phyloP scores from a whole-genome alignment of 1,140 invertebrate genomes.

The Trachymyrmex septentrionalis region DNA sequence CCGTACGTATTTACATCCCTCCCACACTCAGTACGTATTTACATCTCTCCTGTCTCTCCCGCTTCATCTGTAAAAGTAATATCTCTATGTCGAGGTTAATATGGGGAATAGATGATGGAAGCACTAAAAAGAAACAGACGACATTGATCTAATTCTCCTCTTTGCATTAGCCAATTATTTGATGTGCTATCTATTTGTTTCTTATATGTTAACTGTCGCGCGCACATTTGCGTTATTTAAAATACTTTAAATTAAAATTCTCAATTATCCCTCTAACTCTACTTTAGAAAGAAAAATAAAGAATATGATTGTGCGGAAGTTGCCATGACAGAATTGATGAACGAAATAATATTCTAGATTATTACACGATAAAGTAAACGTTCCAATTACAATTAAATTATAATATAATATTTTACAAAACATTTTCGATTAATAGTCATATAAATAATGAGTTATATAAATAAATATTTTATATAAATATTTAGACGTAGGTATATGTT shows the following conservation, averaged over 20 bases:
- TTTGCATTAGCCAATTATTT: background rate
- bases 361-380: background rate
- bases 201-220: slow-evolving; percentile 1
- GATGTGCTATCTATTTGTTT: background rate
- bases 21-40: slow-evolving; percentile 18
- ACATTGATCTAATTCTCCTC: slow-evolving; percentile 1
- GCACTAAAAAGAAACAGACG: slow-evolving; percentile 32
- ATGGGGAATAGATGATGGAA: no score
- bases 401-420: no score
- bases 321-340: background rate
- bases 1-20: slow-evolving; percentile 53
- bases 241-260: background rate
- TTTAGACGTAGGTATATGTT: no score
- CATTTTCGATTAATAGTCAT: no score
- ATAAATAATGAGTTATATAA: no score
- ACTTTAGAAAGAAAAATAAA: background rate
- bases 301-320: background rate
- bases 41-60: slow-evolving; percentile 2
- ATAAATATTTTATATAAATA: no score
- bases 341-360: background rate
- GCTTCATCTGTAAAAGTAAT: slow-evolving; percentile 42
- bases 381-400: no score
- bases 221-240: background rate
- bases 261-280: background rate
- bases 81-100: slow-evolving; percentile 5